phyloP scores from a whole-genome alignment of 2,797 vertebrate species.

The Malurus leucopterus region DNA sequence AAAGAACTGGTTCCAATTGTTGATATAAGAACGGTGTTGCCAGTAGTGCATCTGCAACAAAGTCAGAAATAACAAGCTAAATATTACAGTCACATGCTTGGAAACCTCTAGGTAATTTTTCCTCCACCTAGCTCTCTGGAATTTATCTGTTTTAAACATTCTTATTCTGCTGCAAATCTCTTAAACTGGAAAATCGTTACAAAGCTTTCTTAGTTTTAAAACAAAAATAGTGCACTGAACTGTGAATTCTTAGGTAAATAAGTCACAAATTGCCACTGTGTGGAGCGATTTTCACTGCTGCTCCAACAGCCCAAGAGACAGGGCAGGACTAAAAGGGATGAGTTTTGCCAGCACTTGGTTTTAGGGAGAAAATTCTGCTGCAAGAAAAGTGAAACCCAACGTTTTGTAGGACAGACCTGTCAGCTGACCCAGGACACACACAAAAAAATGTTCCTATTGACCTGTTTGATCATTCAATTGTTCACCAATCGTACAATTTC shows the following conservation, averaged over 20 bases:
- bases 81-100: neutral
- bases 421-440: fast-evolving
- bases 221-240: neutral
- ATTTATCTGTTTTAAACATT: neutral
- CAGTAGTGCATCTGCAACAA: neutral
- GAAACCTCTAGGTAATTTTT: neutral
- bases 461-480: neutral
- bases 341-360: neutral
- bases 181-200: neutral
- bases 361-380: neutral
- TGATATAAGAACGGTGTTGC: neutral
- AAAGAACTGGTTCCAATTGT: neutral
- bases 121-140: neutral
- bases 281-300: neutral
- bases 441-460: neutral
- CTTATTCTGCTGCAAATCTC: neutral
- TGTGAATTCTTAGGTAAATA: neutral
- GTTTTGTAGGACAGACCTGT: neutral
- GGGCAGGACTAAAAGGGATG: neutral
- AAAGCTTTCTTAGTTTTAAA: neutral
- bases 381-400: neutral
- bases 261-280: neutral
- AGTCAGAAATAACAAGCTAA: neutral
- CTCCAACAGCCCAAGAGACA: neutral
- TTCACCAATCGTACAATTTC: fast-evolving